Percentiles rank a stretch among this genome's conserved stretches.
Conservation (phyloP, 2,888 invertebrate genomes). For the Orthosia gothica region DNA sequence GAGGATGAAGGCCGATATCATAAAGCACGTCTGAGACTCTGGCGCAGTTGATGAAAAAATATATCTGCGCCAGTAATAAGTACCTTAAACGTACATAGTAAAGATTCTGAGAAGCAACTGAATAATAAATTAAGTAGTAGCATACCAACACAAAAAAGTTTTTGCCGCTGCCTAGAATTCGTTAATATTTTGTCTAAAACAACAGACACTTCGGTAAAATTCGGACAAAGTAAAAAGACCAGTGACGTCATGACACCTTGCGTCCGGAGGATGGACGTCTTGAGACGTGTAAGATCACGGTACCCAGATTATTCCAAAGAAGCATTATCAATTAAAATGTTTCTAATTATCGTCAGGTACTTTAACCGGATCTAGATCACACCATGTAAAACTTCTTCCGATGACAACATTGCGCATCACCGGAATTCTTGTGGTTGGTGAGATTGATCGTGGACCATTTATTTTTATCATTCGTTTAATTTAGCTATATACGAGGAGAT, state of each 20-base stretch:
- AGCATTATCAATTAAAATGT: not conserved
- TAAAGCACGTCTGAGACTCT: not conserved
- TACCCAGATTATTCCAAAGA: not conserved
- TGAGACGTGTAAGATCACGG: not conserved
- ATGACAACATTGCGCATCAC: not conserved
- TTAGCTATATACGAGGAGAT: not conserved
- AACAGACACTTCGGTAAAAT: not conserved
- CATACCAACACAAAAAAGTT: not conserved
- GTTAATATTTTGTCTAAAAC: not conserved
- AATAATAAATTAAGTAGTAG: not conserved
- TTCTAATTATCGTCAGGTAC: not conserved
- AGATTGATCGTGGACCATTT: not conserved
- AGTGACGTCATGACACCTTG: not conserved
- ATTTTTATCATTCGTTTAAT: not conserved
- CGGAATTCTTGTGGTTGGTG: not conserved
- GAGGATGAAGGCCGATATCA: not conserved
- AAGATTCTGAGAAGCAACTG: not conserved
- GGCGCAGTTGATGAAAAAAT: not conserved
- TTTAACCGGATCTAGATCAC: not conserved
- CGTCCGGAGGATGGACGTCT: not conserved
- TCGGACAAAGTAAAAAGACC: not conserved
- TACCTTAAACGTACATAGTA: not conserved
- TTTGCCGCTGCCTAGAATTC: not conserved
- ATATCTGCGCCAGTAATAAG: not conserved
- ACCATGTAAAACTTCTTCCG: not conserved